Conservation (phyloP, 2,113 vertebrate genomes). For the Pituophis catenifer region DNA sequence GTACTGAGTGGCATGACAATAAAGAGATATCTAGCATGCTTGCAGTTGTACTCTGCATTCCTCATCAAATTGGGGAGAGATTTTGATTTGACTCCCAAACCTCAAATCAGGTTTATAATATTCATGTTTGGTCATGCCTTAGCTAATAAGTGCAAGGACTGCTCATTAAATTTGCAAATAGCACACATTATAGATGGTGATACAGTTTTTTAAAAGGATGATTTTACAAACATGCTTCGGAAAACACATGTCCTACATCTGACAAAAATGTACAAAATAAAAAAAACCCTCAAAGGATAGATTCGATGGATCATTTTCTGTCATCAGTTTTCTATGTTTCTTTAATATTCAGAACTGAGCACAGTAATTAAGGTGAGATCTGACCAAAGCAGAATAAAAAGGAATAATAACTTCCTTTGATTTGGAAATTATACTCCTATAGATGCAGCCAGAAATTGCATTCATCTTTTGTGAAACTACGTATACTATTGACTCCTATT, state of each 20-base stretch:
- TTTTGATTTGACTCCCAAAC: neutral
- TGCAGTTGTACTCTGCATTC: neutral
- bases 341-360: neutral
- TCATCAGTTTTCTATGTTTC: too few relatives aligned
- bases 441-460: neutral
- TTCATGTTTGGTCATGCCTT: neutral
- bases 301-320: too few relatives aligned
- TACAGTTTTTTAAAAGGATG: neutral
- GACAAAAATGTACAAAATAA: too few relatives aligned
- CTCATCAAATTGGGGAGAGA: neutral
- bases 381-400: neutral
- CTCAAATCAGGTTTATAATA: neutral
- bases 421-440: neutral
- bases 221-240: neutral
- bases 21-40: neutral
- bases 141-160: neutral
- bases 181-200: neutral
- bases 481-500: neutral
- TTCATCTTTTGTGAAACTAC: neutral
- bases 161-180: neutral
- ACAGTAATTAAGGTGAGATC: neutral
- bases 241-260: neutral
- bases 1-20: neutral
- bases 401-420: neutral
- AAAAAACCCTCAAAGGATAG: too few relatives aligned